A percentile compares a stretch with the other conserved stretches of the same genome.
phyloP scores from a whole-genome alignment of 2,113 vertebrate species.

The Anhinga anhinga region DNA sequence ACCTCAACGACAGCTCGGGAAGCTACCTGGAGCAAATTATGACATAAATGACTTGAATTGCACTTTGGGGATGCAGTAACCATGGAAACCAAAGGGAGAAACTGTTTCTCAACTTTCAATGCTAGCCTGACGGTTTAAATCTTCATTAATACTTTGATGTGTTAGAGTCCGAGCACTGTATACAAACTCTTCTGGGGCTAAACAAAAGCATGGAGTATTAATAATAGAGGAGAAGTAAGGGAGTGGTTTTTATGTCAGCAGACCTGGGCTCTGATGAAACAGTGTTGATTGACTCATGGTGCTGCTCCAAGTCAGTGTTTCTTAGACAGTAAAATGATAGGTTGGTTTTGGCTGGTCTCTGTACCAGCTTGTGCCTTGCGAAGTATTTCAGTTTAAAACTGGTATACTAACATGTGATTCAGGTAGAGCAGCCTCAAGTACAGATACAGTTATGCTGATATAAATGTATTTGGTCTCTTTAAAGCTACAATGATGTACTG shows the following conservation, averaged over 20 bases:
- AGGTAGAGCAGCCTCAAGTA: neutral
- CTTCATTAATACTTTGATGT: neutral
- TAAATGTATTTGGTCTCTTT: neutral
- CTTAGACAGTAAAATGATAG: neutral
- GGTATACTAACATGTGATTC: accelerated
- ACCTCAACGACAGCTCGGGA: neutral
- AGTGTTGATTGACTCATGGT: neutral
- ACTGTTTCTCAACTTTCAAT: neutral
- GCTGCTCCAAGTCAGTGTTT: neutral
- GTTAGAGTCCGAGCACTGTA: neutral
- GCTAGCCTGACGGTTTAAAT: neutral
- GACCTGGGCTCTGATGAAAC: neutral
- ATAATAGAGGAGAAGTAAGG: neutral
- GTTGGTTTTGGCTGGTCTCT: neutral
- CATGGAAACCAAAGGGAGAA: slow-evolving; percentile 53
- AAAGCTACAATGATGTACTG: neutral
- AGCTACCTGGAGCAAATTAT: slow-evolving; percentile 33
- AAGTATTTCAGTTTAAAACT: neutral
- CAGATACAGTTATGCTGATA: neutral
- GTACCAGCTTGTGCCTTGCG: neutral
- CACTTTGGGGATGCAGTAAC: slow-evolving; percentile 28
- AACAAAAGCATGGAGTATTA: neutral
- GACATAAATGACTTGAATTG: slow-evolving; percentile 1
- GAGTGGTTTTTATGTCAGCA: neutral
- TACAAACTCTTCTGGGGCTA: neutral